Conservation (phyloP, 1,140 invertebrate genomes). For the Thaumetopoea pityocampa region DNA sequence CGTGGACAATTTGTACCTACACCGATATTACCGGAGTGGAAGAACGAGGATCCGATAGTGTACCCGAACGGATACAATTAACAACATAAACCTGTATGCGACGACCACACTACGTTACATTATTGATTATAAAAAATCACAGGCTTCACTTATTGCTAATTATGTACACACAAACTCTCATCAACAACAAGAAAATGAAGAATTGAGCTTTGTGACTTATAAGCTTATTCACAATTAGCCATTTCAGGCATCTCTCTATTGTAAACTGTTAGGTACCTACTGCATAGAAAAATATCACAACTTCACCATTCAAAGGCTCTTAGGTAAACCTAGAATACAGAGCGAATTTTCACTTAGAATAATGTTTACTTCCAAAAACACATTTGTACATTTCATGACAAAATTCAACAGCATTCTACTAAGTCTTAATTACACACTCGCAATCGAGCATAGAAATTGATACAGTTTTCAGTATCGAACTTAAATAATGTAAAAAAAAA, state of each 20-base stretch:
- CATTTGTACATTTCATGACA: constrained; percentile 75
- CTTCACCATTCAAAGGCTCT: constrained; percentile 59
- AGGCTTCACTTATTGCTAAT: constrained; percentile 68
- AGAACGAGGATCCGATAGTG: constrained; percentile 20
- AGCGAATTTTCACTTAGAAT: constrained; percentile 64
- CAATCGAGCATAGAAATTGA: constrained; percentile 43
- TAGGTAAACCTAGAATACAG: constrained; percentile 70
- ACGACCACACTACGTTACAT: constrained; percentile 47
- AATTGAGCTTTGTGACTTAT: constrained; percentile 65
- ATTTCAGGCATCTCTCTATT: constrained; percentile 38
- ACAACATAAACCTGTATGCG: constrained; percentile 21
- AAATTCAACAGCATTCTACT: constrained; percentile 74
- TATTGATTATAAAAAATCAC: constrained; percentile 51
- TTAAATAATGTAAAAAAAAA: constrained; percentile 64
- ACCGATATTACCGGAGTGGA: constrained; percentile 15
- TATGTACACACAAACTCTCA: constrained; percentile 72
- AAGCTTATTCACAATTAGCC: constrained; percentile 52
- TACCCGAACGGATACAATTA: constrained; percentile 16
- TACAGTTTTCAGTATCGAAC: constrained; percentile 63
- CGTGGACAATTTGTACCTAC: constrained; percentile 3
- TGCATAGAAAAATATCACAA: constrained; percentile 72
- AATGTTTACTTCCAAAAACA: constrained; percentile 70
- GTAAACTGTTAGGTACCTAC: constrained; percentile 33
- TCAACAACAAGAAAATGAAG: constrained; percentile 59
- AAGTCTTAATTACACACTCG: constrained; percentile 63